These are phyloP conservation scores for Gymnoscelis rufifasciata DNA, from an alignment of 2,888 invertebrate species.

Conservation along the genomic window DNA sequence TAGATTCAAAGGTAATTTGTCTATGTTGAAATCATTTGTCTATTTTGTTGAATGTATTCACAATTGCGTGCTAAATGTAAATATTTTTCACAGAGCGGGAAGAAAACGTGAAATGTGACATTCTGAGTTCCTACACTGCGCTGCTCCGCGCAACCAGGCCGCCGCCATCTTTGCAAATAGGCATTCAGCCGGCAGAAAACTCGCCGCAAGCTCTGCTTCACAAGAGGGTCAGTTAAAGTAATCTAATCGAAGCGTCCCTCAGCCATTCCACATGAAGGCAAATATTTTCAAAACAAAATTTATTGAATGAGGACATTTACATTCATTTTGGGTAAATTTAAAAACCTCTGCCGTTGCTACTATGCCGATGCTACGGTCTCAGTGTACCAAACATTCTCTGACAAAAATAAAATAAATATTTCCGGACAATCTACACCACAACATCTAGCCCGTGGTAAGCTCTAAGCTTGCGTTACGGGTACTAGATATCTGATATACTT, in stretches of 20 bases:
- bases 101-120: slow-evolving; percentile 99
- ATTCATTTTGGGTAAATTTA: no score
- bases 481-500: no score
- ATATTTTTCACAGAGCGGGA: slow-evolving; percentile 86
- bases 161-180: slow-evolving; percentile 80
- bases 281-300: no score
- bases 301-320: no score
- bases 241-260: no score
- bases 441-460: no score
- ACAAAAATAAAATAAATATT: background rate
- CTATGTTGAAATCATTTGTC: background rate
- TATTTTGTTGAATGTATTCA: background rate
- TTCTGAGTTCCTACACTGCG: slow-evolving; percentile 97
- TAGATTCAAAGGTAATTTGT: slow-evolving; percentile 89
- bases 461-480: no score
- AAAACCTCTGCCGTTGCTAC: no score
- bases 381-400: no score
- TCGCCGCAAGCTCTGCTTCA: slow-evolving; percentile 80
- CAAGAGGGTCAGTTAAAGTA: slow-evolving; percentile 66
- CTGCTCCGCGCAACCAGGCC: slow-evolving; percentile 93
- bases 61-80: background rate
- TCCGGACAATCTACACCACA: no score
- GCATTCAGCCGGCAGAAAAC: slow-evolving; percentile 86
- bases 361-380: no score
- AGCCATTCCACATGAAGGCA: no score